These are phyloP conservation scores for Parascotia fuliginaria DNA, from an alignment of 2,888 invertebrate species.

Conservation along the genomic window DNA sequence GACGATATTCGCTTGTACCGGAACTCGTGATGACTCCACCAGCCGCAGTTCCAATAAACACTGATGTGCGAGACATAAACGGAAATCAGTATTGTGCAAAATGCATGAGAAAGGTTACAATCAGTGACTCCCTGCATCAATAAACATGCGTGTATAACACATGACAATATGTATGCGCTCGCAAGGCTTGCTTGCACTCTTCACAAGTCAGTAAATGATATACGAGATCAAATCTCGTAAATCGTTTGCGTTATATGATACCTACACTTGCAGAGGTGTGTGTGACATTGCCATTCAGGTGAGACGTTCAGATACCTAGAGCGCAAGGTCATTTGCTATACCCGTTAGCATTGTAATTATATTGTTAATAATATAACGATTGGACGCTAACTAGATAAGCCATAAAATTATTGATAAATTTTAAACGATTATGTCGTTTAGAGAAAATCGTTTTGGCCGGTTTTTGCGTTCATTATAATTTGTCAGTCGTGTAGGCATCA, in stretches of 20 bases:
- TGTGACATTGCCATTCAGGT: slow-evolving; percentile 77
- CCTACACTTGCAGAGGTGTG: slow-evolving; percentile 49
- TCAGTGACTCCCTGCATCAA: slow-evolving; percentile 26
- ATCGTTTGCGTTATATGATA: slow-evolving; percentile 45
- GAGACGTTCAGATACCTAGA: slow-evolving; percentile 69
- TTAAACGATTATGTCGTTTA: slow-evolving; percentile 5
- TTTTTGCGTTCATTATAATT: slow-evolving; percentile 5
- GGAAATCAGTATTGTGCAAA: slow-evolving; percentile 48
- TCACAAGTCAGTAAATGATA: slow-evolving; percentile 26
- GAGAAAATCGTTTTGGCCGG: slow-evolving; percentile 11
- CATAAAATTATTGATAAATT: slow-evolving; percentile 7
- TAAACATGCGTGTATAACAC: slow-evolving; percentile 21
- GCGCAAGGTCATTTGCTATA: slow-evolving; percentile 67
- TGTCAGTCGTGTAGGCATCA: background rate
- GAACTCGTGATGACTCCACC: slow-evolving; percentile 49
- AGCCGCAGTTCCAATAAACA: slow-evolving; percentile 38
- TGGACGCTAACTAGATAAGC: slow-evolving; percentile 9
- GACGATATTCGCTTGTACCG: slow-evolving; percentile 53
- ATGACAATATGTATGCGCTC: slow-evolving; percentile 5
- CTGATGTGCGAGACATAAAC: slow-evolving; percentile 38
- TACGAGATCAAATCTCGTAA: slow-evolving; percentile 42
- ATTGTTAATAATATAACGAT: slow-evolving; percentile 30
- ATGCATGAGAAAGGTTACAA: slow-evolving; percentile 48
- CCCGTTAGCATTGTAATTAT: slow-evolving; percentile 58
- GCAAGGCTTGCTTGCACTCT: slow-evolving; percentile 13